Evolutionary conservation across 2,113 vertebrate species (phyloP).

Genomic region (Brachypteracias leptosomus): DNA sequence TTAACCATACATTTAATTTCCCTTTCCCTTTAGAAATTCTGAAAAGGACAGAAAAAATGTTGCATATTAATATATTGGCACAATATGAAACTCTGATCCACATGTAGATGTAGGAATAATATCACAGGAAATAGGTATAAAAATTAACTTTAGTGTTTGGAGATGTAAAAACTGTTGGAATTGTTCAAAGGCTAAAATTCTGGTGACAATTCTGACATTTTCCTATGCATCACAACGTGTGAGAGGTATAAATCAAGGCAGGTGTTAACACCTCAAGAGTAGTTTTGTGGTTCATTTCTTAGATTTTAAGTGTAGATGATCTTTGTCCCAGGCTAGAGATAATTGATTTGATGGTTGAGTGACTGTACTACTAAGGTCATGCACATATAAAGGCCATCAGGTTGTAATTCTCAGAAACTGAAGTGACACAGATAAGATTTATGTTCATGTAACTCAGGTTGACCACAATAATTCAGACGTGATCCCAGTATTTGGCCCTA

Average conservation of each 20-base stretch:
- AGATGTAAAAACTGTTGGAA: background rate
- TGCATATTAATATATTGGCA: background rate
- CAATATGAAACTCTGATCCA: background rate
- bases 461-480: background rate
- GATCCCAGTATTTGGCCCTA: background rate
- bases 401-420: background rate
- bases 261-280: background rate
- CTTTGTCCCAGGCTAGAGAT: background rate
- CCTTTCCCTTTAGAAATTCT: background rate
- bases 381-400: background rate
- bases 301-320: background rate
- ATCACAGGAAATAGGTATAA: background rate
- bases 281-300: background rate
- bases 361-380: background rate
- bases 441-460: background rate
- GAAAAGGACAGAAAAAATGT: background rate
- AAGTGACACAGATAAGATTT: background rate
- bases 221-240: background rate
- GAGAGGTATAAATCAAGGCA: background rate
- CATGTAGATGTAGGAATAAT: background rate
- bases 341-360: conserved; percentile 9
- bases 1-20: background rate
- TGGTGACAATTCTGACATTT: background rate
- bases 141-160: background rate
- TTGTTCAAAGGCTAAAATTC: background rate